phyloP scores from a whole-genome alignment of 2,113 vertebrate genomes.

The Ciconia boyciana region DNA sequence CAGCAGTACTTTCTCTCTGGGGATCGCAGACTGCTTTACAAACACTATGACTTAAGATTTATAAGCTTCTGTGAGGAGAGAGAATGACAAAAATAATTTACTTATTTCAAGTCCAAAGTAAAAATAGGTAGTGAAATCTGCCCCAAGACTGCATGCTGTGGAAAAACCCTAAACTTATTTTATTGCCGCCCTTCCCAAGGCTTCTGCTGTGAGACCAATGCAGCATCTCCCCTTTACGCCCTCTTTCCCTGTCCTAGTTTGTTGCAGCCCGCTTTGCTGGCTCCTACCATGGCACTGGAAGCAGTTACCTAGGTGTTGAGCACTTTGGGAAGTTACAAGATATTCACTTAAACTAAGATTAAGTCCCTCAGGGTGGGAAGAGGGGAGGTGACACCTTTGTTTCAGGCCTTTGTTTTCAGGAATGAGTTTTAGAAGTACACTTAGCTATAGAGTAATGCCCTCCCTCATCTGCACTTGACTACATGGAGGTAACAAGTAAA shows the following conservation, averaged over 20 bases:
- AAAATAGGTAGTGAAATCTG: not conserved
- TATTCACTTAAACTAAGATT: not conserved
- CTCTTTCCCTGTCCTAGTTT: not conserved
- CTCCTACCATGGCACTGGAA: not conserved
- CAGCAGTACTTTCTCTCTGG: not conserved
- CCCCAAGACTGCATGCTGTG: not conserved
- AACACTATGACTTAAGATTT: not conserved
- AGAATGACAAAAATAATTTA: not conserved
- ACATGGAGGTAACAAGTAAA: not conserved
- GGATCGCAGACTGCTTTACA: not conserved
- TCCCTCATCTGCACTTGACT: not conserved
- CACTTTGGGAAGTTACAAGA: not conserved
- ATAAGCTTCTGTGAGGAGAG: not conserved
- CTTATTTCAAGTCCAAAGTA: not conserved
- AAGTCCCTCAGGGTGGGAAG: not conserved
- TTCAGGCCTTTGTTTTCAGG: not conserved
- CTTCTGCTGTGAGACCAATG: not conserved
- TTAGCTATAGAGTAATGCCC: not conserved
- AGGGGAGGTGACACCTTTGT: not conserved
- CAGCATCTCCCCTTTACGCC: not conserved
- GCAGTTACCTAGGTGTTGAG: not conserved
- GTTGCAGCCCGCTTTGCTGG: not conserved
- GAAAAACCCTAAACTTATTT: not conserved
- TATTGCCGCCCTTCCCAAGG: not conserved
- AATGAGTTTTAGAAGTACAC: not conserved